Evolutionary conservation across 2,113 vertebrate species (phyloP).

Genomic region (Carlito syrichta): DNA sequence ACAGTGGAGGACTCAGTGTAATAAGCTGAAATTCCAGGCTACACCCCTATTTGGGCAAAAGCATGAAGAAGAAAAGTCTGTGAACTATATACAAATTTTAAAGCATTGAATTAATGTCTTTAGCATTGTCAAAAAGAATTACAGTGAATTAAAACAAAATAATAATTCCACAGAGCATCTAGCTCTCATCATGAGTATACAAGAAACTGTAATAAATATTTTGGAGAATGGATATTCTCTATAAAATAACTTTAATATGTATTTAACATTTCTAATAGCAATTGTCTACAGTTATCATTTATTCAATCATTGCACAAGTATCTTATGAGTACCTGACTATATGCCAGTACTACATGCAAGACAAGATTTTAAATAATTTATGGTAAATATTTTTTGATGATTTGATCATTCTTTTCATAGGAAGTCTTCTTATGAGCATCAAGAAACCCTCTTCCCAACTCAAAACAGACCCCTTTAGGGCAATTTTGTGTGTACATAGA

Average conservation of each 20-base stretch:
- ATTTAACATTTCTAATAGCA: slow-evolving; percentile 36
- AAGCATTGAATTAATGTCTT: slow-evolving; percentile 36
- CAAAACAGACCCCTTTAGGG: background rate
- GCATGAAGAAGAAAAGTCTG: slow-evolving; percentile 29
- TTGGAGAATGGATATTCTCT: background rate
- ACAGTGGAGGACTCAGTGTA: background rate
- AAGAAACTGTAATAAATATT: slow-evolving; percentile 15
- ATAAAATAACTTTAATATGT: slow-evolving; percentile 36
- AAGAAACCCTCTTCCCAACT: background rate
- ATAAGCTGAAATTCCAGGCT: slow-evolving; percentile 63
- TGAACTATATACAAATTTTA: slow-evolving; percentile 22
- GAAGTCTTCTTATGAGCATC: background rate
- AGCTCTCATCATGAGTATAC: background rate
- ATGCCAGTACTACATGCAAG: background rate
- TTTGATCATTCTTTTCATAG: background rate
- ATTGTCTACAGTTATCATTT: slow-evolving; percentile 5
- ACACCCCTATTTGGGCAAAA: slow-evolving; percentile 45
- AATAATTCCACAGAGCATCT: background rate
- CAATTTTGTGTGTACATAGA: background rate
- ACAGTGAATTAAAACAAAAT: background rate
- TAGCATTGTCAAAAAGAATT: slow-evolving; percentile 43
- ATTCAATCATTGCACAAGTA: background rate
- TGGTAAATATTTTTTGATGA: slow-evolving; percentile 37
- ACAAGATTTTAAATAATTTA: background rate
- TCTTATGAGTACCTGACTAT: background rate